These are phyloP conservation scores for Trichopoda pennipes DNA, from an alignment of 2,888 invertebrate genomes.

Conservation along the genomic window DNA sequence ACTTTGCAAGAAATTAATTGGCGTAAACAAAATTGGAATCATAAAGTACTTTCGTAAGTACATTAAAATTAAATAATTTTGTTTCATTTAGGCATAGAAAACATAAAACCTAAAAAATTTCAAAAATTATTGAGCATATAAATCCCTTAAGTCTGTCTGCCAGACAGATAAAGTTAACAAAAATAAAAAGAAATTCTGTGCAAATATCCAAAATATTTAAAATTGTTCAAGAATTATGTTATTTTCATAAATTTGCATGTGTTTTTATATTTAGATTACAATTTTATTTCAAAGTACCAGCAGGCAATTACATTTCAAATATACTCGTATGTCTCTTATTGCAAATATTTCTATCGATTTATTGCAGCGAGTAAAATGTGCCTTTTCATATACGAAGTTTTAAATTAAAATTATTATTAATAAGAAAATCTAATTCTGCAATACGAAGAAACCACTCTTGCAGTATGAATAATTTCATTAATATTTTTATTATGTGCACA, in stretches of 20 bases:
- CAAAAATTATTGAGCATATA: slow-evolving; percentile 2
- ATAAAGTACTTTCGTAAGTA: not conserved
- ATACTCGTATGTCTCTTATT: not conserved
- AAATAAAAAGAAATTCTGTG: not conserved
- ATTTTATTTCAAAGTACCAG: not conserved
- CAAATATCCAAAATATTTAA: not conserved
- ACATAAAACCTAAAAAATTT: not conserved
- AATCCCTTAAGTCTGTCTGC: slow-evolving; percentile 18
- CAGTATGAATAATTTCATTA: no score
- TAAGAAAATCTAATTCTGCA: not conserved
- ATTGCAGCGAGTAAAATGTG: not conserved
- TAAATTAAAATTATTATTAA: not conserved
- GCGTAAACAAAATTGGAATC: not conserved
- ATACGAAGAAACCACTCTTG: no score
- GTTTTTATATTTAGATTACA: not conserved
- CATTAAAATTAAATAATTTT: not conserved
- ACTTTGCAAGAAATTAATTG: not conserved
- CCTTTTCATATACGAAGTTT: not conserved
- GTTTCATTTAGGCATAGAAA: not conserved
- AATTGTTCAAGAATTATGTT: not conserved
- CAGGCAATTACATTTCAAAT: not conserved
- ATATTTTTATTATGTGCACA: no score
- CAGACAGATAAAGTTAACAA: not conserved
- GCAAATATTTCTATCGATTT: not conserved
- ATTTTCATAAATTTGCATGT: not conserved